Base-by-base conservation (phyloP, 1,140 invertebrate species). In the Drusus annulatus region DNA sequence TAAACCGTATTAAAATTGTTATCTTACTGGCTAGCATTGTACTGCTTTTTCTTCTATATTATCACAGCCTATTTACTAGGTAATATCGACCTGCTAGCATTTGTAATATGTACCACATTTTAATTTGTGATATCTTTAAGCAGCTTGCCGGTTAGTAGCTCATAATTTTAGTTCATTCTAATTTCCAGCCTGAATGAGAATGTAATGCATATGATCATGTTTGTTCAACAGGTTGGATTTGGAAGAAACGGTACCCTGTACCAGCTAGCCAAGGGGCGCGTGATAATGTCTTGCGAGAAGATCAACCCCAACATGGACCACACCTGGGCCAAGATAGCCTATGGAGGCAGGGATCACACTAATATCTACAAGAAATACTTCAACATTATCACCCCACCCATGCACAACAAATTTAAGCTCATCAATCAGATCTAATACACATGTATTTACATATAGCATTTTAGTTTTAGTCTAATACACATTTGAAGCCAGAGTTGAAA, bases 321-420 rank as follows among this genome's bases (percentile, higher is more conserved):
- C 83, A 89, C 88, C 0, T 95, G 93, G 93, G 89, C 94, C 6
- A 88, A 92, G 84, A 85, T 90, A 36, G 88, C 90, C 80, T 96
- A 96, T 85, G 86, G 85, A 2, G 91, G 91, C 1, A 87, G 94
- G 81, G 87, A 92, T 84, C 85, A 90, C 3, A 90, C 92, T 84
- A 88, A 88, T n/a, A 93, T 96, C 84, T 94, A 93, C 84, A 96
- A 96, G 86, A 96, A 96, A 86, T 94, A 95, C 84, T 95, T 93
- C 81, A 93, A 96, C 91, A 90, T 97, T 58, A 91, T 96, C 84
- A 93, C 95, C 0, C 87, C 94, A 51, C 90, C 92, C 69, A 93
- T 95, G 84, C 94, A 95, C 82, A 90, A 92, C 74, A 90, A 91
- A 81, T 97, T 97, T 85, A 94, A 93, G 84, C 86, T 96, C 54